Base-by-base conservation (phyloP, 2,797 vertebrate genomes). In the Platalea minor region DNA sequence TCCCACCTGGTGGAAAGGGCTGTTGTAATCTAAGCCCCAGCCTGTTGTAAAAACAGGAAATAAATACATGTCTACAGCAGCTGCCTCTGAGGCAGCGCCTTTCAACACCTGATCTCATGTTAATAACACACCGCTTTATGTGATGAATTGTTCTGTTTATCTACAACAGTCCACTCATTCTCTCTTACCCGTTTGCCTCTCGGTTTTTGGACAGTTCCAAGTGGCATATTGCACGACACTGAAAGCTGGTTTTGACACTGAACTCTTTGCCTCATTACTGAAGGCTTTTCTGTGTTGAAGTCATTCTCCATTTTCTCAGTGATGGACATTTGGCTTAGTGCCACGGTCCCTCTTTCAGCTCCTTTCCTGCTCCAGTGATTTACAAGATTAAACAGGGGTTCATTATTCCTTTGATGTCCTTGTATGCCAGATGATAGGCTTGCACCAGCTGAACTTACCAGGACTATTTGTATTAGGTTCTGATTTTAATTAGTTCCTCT, bases 281-380 rank as follows among this genome's bases (percentile, higher is more conserved):
- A 93, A 89, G 65, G 84, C 48, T 80, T 92, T 89, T 81, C 85
- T 92, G 76, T 65, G 68, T 69, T 54, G 85, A 91, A 91, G 73
- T 72, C 84, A 76, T 78, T 85, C 91, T 85, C 53, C 77, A 45
- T 92, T 96, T 95, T 90, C 83, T 67, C 56, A 35, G 54, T 95
- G 94, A 94, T 82, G 85, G 92, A 93, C 77, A n/a, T 57, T 21
- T 89, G 95, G 92, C 92, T 79, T 85, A 48, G 29, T 82, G 93
- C 96, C 97, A 85, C 0, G 1, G 64, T 31, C 31, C 45, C 59
- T 82, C 89, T 95, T 94, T 96, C 93, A 91, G 74, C 51, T 86
- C 37, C 77, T 88, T 94, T 94, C 88, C 77, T 96, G 95, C 93
- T 94, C 77, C 88, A 97, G 63, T 95, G 95, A 93, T 94, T 96